Percentiles rank a stretch among this genome's conserved stretches.
phyloP scores from a whole-genome alignment of 2,113 vertebrate genomes.

The Phalacrocorax carbo region DNA sequence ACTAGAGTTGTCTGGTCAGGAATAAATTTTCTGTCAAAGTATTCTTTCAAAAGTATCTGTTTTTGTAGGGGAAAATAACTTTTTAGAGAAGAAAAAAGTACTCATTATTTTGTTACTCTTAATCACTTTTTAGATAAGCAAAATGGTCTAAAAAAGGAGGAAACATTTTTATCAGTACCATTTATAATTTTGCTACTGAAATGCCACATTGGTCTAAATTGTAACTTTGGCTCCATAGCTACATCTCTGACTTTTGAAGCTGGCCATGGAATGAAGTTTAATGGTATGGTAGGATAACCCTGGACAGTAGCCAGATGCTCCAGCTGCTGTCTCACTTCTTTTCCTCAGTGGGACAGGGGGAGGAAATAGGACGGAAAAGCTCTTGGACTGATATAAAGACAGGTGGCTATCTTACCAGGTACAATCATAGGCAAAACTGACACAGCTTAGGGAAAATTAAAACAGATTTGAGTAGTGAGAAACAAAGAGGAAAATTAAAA shows the following conservation, averaged over 20 bases:
- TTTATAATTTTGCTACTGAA: neutral
- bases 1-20: neutral
- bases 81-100: neutral
- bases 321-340: neutral
- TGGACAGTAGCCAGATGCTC: neutral
- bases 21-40: neutral
- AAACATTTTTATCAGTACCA: neutral
- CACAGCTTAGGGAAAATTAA: neutral
- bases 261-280: neutral
- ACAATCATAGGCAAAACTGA: neutral
- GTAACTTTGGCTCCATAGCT: neutral
- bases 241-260: neutral
- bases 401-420: neutral
- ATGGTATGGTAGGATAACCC: neutral
- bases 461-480: neutral
- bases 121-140: neutral
- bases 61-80: neutral
- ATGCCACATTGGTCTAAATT: neutral
- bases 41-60: neutral
- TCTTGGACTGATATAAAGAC: neutral
- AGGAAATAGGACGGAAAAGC: neutral
- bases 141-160: neutral
- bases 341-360: neutral
- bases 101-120: neutral
- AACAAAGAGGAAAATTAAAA: neutral